Base-by-base conservation (phyloP, 2,888 invertebrate genomes). In the Lasiommata megera region DNA sequence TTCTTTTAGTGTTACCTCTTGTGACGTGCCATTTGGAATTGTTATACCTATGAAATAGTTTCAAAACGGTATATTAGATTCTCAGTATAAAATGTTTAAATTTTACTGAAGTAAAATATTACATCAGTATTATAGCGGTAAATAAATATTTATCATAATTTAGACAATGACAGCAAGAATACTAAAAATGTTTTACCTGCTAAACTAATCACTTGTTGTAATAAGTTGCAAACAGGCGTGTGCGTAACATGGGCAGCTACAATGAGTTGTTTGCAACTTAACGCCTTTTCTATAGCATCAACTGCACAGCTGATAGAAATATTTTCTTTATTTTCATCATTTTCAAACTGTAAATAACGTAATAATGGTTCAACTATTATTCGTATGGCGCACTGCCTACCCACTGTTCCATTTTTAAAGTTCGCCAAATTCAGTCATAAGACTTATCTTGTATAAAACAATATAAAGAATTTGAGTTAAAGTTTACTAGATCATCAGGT, bases 1-100 rank as follows among this genome's bases (percentile, higher is more conserved):
- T 5, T 72, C 71, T 23, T 56, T 52, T 28, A 73, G 50, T n/a
- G 67, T 68, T 7, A 44, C 17, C 3, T 41, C 55, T n/a, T 60
- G 58, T 1, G 8, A 9, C 1, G 44, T 36, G 8, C 62, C 58
- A 16, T 63, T 60, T 2, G 66, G 29, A 6, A 69, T 54, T n/a
- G 58, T 38, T 2, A 68, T 50, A 37, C 61, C 70, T 71, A 48
- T 16, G 12, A 0, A 66, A 63, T 40, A 8, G 43, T 41, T 40
- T 16, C 9, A 5, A 38, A 17, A 23, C 23, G 5, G 2, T 3
- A 2, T 2, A 23, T 23, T 23, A 3, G 5, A 23, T 23, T 0
- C 1, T 8, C 14, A 38, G 8, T n/a, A n/a, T n/a, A n/a, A n/a
- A n/a, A n/a, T n/a, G n/a, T n/a, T n/a, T n/a, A n/a, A n/a, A n/a